Evolutionary conservation across 2,113 vertebrate genomes (phyloP), one percentile per base, ranked within the genome.

Genomic region (Corythornis vintsioides): DNA sequence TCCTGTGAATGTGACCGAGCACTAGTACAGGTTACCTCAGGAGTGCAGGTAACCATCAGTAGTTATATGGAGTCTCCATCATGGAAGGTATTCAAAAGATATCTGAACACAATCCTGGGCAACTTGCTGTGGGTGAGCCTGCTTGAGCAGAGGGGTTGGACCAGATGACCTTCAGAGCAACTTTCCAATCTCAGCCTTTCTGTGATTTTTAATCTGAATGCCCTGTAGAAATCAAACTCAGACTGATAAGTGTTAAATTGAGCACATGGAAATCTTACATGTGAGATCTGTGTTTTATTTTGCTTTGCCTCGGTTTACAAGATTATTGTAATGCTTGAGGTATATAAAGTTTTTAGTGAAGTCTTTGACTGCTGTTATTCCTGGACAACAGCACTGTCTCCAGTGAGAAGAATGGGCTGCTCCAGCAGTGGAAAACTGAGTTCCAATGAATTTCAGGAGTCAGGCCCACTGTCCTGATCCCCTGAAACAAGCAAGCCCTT

Each of bases 391-490:
- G 20, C 7, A 14, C 52, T 60, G 7, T 26, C 31, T 82, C 14
- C 29, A 60, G 17, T 40, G 20, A 77, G 50, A 31, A 91, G 43
- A 33, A 57, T 24, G 13, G 48, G 45, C 10, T 73, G 26, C 13
- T 77, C 5, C 31, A 53, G 70, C 25, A 84, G 50, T 28, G 31
- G 57, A 8, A 90, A 89, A 43, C 21, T 9, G 31, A 21, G 11
- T 8, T 79, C 7, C 38, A 3, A 1, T 81, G 70, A 78, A 18
- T 4, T 4, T 10, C 42, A 4, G 0, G 2, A 71, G 28, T 66
- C 47, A 66, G 38, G 8, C 14, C 28, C 15, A 61, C 43, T 55
- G 11, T 71, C 25, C 43, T 52, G n/a, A 50, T 77, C 3, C 7
- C 16, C 42, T 74, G 43, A 76, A 86, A 60, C 25, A 73, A n/a